Base-by-base conservation (phyloP, 2,888 invertebrate species). In the Ethmia dodecea region DNA sequence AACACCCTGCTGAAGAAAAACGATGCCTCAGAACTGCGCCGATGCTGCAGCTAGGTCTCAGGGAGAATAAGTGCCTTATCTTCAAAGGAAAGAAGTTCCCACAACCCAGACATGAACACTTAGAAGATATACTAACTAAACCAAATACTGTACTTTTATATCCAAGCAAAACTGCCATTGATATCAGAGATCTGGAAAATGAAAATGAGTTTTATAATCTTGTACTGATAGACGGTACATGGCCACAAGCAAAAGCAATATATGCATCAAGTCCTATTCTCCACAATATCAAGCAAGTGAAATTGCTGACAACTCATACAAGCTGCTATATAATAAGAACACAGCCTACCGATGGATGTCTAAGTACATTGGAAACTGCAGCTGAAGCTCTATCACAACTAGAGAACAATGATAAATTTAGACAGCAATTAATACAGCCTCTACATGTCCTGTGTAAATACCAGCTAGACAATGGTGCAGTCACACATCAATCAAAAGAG, bases 221-320 rank as follows among this genome's bases (percentile, higher is more conserved):
- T 33, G 86, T 97, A 28, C 78, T 97, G 26, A 89, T 98, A 44
- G 97, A 98, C 86, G 97, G 98, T 3, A 98, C 98, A 6, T 98
- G 97, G 97, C 94, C 96, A 1, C 97, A 98, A 75, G 97, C 97
- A 2, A 96, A 95, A 73, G 94, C 95, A 8, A 95, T 97, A 43
- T 97, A 94, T 76, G 90, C 93, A 31, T 92, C 94, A 43, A 96
- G 95, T 67, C 89, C 92, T 9, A 83, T 90, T 40, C 83, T 97
- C 31, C 93, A 93, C 53, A 80, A 86, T 34, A 74, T 97, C 38
- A 91, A 88, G 55, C 95, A 96, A 81, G 94, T 96, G 0, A 95
- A 96, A 76, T 86, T 97, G 31, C 79, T 93, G 27, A 89, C 90
- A 8, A 89, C 88, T 33, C 89, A 88, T 41, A 89, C 88, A 25